Conservation (phyloP, 2,797 vertebrate genomes). For the Mergus octosetaceus region DNA sequence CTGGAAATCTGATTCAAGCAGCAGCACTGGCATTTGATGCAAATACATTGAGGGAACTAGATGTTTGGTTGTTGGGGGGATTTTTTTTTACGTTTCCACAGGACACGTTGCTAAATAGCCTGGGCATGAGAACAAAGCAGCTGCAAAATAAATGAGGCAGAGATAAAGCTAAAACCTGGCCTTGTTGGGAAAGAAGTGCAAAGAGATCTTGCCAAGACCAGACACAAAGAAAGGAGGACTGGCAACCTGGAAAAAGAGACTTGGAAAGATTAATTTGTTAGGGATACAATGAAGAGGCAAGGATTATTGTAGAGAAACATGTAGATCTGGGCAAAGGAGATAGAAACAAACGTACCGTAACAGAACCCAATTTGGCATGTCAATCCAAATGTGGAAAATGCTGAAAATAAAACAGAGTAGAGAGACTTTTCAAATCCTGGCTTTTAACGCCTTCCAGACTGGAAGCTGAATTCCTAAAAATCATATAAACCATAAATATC, state of each 20-base stretch:
- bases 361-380: neutral
- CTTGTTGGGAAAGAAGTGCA: neutral
- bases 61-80: neutral
- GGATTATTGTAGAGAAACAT: neutral
- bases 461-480: neutral
- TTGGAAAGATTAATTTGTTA: neutral
- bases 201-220: slow-evolving; percentile 35
- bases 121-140: slow-evolving; percentile 65
- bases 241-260: slow-evolving; percentile 8
- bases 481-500: neutral
- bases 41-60: neutral
- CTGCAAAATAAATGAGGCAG: slow-evolving; percentile 72
- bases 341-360: neutral
- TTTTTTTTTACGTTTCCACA: slow-evolving; percentile 18
- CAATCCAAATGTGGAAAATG: neutral
- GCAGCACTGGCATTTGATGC: neutral
- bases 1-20: neutral
- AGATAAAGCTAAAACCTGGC: slow-evolving; percentile 58
- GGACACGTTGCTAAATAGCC: slow-evolving; percentile 57
- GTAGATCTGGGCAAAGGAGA: neutral
- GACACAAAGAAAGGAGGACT: slow-evolving; percentile 4
- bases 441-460: neutral
- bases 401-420: neutral
- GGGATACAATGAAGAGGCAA: neutral
- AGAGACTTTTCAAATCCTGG: neutral